These are phyloP conservation scores for Minunthozetes semirufus DNA, from an alignment of 2,888 invertebrate species.

Conservation along the genomic window DNA sequence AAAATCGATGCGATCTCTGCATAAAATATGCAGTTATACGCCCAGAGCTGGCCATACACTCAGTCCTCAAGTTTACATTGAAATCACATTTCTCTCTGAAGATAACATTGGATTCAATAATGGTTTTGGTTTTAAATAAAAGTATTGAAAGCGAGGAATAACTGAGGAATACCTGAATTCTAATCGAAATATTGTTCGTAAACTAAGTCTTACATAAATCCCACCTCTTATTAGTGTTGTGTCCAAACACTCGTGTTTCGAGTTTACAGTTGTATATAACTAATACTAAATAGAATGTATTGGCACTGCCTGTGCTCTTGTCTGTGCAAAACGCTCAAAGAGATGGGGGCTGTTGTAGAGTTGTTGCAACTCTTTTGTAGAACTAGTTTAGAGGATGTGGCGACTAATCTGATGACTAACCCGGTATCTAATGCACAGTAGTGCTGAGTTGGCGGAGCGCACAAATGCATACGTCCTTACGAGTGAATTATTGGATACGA, in stretches of 20 bases:
- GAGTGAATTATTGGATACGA: conserved; percentile 12
- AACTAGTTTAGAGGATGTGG: conserved; percentile 15
- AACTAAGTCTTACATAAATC: conserved; percentile 10
- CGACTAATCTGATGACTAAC: conserved; percentile 22
- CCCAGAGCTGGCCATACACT: not conserved
- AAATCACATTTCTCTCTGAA: not conserved
- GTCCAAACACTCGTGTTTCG: not conserved
- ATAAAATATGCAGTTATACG: conserved; percentile 22
- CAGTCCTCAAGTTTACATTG: not conserved
- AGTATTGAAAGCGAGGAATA: not conserved
- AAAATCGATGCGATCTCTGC: conserved; percentile 8
- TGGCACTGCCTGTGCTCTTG: not conserved
- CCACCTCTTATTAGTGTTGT: conserved; percentile 17
- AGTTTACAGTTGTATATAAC: not conserved
- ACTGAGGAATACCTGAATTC: not conserved
- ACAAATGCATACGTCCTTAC: not conserved
- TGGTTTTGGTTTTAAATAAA: not conserved
- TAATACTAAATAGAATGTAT: not conserved
- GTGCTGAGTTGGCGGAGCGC: conserved; percentile 4
- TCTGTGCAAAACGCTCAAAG: not conserved
- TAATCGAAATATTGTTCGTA: not conserved
- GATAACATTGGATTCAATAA: not conserved
- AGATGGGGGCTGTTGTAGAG: conserved; percentile 1
- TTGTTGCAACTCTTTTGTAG: conserved; percentile 10
- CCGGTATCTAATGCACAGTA: conserved; percentile 2